phyloP scores from a whole-genome alignment of 2,113 vertebrate genomes.

The Ancistrus triradiatus region DNA sequence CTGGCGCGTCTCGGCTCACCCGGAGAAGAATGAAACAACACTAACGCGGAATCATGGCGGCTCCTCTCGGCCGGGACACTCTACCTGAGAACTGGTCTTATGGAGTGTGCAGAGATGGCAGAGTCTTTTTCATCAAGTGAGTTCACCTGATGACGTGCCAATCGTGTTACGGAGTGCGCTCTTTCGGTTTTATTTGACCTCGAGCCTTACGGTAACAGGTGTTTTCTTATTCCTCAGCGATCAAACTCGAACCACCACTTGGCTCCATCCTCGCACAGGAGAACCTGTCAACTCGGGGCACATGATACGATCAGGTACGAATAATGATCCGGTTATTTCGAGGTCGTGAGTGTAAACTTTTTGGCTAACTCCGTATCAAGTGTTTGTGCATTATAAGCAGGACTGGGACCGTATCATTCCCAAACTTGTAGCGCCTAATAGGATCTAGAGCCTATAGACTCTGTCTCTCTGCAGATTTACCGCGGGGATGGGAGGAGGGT shows the following conservation, averaged over 20 bases:
- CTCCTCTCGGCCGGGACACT: slow-evolving; percentile 81
- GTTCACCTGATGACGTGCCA: slow-evolving; percentile 29
- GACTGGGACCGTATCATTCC: background rate
- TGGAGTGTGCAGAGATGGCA: slow-evolving; percentile 86
- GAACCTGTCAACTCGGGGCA: slow-evolving; percentile 97
- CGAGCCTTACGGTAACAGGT: slow-evolving; percentile 68
- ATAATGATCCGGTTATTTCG: background rate
- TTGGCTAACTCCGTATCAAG: background rate
- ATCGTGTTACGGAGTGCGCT: too few species aligned
- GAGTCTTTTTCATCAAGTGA: slow-evolving; percentile 94
- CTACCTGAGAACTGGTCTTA: slow-evolving; percentile 92
- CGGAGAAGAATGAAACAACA: slow-evolving; percentile 50
- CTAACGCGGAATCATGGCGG: slow-evolving; percentile 80
- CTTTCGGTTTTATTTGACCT: slow-evolving; percentile 13
- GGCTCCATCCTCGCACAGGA: slow-evolving; percentile 90
- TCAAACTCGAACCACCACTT: slow-evolving; percentile 80
- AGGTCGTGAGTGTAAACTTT: background rate
- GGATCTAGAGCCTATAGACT: background rate
- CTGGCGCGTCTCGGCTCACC: slow-evolving; percentile 51
- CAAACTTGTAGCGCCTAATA: background rate
- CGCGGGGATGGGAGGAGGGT: slow-evolving; percentile 95
- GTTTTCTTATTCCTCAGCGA: slow-evolving; percentile 74
- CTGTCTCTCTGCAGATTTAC: slow-evolving; percentile 74
- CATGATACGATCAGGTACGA: slow-evolving; percentile 94
- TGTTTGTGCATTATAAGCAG: background rate